These are phyloP conservation scores for Anthonomus grandis DNA, from an alignment of 1,140 invertebrate species.

Conservation along the genomic window DNA sequence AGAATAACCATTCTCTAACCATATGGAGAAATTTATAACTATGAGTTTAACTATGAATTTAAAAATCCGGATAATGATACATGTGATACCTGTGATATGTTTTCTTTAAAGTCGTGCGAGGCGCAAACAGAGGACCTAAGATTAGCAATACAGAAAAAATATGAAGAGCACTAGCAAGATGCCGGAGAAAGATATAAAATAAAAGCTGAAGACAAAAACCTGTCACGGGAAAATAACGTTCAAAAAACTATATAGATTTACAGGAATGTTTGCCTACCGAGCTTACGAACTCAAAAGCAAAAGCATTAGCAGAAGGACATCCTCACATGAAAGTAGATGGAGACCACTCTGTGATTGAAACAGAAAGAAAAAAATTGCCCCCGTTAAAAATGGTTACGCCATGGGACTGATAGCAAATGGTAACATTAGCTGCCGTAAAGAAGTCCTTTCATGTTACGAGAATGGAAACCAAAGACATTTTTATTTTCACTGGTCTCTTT, in stretches of 20 bases:
- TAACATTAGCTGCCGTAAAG: conserved; percentile 7
- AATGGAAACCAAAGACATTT: conserved; percentile 8
- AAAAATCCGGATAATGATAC: too few relatives aligned
- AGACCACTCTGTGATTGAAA: too few relatives aligned
- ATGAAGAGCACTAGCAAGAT: not conserved
- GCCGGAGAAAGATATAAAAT: conserved; percentile 1
- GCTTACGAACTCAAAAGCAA: not conserved
- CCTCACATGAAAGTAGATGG: not conserved
- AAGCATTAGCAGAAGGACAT: not conserved
- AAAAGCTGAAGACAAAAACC: not conserved
- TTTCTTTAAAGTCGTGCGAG: not conserved
- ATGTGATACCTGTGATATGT: not conserved
- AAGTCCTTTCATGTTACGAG: conserved; percentile 6
- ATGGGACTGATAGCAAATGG: conserved; percentile 1
- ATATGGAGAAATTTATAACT: not conserved
- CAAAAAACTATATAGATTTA: not conserved
- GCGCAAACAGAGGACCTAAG: too few relatives aligned
- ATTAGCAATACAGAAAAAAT: too few relatives aligned
- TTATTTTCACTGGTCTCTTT: not conserved
- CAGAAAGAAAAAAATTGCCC: too few relatives aligned
- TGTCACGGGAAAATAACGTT: not conserved
- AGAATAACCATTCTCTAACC: too few relatives aligned
- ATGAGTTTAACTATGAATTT: not conserved
- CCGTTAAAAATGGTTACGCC: not conserved
- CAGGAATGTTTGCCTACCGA: not conserved